These are phyloP conservation scores for Zosterops hypoxanthus DNA, from an alignment of 2,113 vertebrate genomes.

Conservation along the genomic window DNA sequence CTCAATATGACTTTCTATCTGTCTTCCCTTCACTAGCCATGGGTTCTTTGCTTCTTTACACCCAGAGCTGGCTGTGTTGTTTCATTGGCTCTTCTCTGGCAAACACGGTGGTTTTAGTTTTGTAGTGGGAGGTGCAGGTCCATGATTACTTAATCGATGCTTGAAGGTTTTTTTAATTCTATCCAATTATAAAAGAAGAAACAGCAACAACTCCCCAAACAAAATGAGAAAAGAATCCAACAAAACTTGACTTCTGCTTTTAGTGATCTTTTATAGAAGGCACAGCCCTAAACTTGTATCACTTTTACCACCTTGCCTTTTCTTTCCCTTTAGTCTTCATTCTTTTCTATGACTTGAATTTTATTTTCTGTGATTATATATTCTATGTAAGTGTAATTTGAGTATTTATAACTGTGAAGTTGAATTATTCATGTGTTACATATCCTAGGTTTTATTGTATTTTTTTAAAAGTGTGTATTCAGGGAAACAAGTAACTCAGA, in stretches of 20 bases:
- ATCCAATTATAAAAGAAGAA: conserved; percentile 55
- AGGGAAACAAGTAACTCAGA: conserved; percentile 75
- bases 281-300: conserved; percentile 74
- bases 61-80: neutral
- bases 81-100: conserved; percentile 41
- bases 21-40: neutral
- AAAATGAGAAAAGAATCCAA: neutral
- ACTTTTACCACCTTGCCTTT: conserved; percentile 79
- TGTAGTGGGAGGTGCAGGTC: conserved; percentile 30
- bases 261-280: conserved; percentile 66
- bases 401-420: conserved; percentile 98
- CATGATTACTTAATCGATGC: neutral
- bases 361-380: conserved; percentile 80
- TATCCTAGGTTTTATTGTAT: conserved; percentile 77
- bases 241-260: conserved; percentile 39
- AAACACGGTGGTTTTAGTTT: conserved; percentile 24
- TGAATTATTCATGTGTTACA: conserved; percentile 90
- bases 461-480: conserved; percentile 72
- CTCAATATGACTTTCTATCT: neutral
- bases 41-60: neutral
- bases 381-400: conserved; percentile 86
- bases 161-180: conserved; percentile 32
- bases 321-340: conserved; percentile 74
- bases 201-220: neutral
- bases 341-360: conserved; percentile 91